These are phyloP conservation scores for Epistrophella euchroma DNA, from an alignment of 2,888 invertebrate genomes.

Conservation along the genomic window DNA sequence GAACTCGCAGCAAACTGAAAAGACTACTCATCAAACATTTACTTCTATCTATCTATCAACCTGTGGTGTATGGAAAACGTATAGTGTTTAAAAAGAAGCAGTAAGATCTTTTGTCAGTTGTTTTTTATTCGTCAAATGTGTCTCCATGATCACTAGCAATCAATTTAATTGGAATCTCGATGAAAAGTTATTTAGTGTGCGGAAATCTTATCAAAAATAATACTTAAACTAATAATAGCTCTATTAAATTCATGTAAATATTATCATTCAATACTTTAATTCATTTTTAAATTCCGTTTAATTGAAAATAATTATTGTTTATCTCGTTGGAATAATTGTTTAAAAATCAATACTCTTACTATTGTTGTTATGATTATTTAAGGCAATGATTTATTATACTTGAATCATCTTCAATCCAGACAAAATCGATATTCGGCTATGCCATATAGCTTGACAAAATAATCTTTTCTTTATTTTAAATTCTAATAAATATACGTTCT, in stretches of 20 bases:
- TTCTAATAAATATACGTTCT: slow-evolving; percentile 11
- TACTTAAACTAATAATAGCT: background rate
- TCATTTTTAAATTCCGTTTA: slow-evolving; percentile 2
- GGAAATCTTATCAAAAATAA: slow-evolving; percentile 3
- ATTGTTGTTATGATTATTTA: slow-evolving; percentile 30
- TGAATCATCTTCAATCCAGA: slow-evolving; percentile 8
- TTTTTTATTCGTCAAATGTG: background rate
- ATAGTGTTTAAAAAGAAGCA: no score
- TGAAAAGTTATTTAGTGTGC: background rate
- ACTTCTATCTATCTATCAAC: no score
- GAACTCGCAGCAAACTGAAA: no score
- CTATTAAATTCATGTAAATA: background rate
- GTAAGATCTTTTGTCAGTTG: background rate
- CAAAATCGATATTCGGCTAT: slow-evolving; percentile 28
- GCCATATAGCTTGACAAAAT: slow-evolving; percentile 31
- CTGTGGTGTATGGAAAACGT: no score
- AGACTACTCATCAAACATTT: no score
- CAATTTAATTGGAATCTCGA: background rate
- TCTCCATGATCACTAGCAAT: background rate
- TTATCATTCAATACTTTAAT: slow-evolving; percentile 2
- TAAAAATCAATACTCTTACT: slow-evolving; percentile 6
- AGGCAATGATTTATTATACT: slow-evolving; percentile 36
- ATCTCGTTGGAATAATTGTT: background rate
- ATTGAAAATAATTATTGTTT: background rate
- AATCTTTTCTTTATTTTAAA: slow-evolving; percentile 2